A percentile compares a stretch with the other conserved stretches of the same genome.
phyloP scores from a whole-genome alignment of 2,797 vertebrate species.

The Lutjanus campechanus region DNA sequence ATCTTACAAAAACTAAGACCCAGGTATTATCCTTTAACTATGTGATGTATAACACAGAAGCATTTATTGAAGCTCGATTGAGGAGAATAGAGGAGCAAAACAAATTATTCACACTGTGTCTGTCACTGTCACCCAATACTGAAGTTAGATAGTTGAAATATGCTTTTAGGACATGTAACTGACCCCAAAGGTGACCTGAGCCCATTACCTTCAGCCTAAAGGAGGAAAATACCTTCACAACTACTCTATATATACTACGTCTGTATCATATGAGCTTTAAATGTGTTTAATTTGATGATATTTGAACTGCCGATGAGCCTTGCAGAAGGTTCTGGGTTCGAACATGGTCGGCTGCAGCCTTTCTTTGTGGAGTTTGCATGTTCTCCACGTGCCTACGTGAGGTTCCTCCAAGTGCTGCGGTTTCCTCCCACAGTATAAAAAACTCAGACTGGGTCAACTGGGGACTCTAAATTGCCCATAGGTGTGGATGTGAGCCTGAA shows the following conservation, averaged over 20 bases:
- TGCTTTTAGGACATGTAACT: too few relatives aligned
- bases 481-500: background rate
- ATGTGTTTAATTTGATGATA: constrained; percentile 46
- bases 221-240: too few relatives aligned
- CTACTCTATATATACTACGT: background rate
- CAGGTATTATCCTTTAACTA: background rate
- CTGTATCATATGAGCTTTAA: constrained; percentile 27
- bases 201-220: too few relatives aligned
- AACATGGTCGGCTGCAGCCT: too few relatives aligned
- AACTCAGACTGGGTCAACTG: background rate
- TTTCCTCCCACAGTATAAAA: background rate
- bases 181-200: too few relatives aligned
- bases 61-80: too few relatives aligned
- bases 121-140: too few relatives aligned
- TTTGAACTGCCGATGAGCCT: background rate
- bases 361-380: background rate
- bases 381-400: background rate
- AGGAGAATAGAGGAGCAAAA: too few relatives aligned
- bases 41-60: too few relatives aligned
- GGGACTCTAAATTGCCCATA: background rate
- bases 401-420: background rate
- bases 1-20: background rate
- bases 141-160: too few relatives aligned
- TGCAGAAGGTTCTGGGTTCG: too few relatives aligned
- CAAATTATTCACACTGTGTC: too few relatives aligned